Evolutionary conservation across 1,140 invertebrate species (phyloP), one percentile per base, ranked within the genome.

Genomic region (Drosophila punjabiensis): DNA sequence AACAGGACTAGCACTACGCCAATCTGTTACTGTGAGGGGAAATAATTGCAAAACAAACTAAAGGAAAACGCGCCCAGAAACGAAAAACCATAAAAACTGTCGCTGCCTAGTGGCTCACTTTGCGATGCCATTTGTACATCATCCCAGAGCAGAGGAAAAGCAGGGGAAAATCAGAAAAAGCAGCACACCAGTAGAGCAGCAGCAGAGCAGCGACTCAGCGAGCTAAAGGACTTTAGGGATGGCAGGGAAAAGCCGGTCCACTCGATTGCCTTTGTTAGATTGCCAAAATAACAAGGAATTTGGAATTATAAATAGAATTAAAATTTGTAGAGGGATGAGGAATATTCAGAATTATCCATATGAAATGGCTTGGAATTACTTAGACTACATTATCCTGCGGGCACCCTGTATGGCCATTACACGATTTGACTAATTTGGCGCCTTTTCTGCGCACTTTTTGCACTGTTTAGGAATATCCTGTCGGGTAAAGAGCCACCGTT

Each of bases 21-120:
- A 62, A 70, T 14, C 77, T 63, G 68, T 79, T 66, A 65, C 59
- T 66, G 66, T 69, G 47, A 90, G 85, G 78, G 78, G 75, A 88
- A 85, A 89, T 81, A 88, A 88, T 89, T 89, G 86, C 86, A 89
- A 79, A 81, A 39, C 78, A 87, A 87, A 81, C 82, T 76, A 65
- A 53, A 30, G 20, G 14, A 47, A 71, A 68, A 64, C 47, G 50
- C 62, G 76, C 52, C 32, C 50, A 53, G 24, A 69, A 69, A 47
- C 63, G 50, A 76, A 79, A 88, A 79, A 89, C 88, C 81, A 85
- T 70, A 88, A 89, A 89, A 85, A 89, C 78, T 85, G 85, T 79
- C 76, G 77, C 64, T 79, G 81, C 79, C 82, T 73, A 87, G 83
- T 61, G 66, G 79, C 63, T 87, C 56, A 69, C 61, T 87, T 71